Evolutionary conservation across 35 echinoderm and acorn worm species (phyloP), one percentile per base, ranked within the genome.

Genomic region (Apostichopus japonicus): DNA sequence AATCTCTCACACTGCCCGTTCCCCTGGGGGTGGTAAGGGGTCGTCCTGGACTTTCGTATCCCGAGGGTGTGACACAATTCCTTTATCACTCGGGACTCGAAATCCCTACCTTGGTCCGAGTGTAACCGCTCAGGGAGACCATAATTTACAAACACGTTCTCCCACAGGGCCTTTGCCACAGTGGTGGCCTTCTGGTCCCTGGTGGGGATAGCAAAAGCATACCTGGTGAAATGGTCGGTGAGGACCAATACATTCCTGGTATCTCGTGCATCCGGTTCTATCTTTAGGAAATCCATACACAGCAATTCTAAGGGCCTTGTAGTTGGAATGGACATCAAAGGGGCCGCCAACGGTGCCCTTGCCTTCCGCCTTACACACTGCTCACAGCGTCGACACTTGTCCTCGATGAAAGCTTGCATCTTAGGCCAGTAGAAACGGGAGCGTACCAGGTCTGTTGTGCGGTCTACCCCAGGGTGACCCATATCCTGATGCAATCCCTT

Each of bases 261-360:
- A 6, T 90, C 79, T n/a, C 83, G 78, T 25, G n/a, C 58, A 44
- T 57, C 80, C 13, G 70, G 80, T 55, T 96, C 93, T 10, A 96
- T 16, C 44, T 87, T 92, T 3, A 96, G 53, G n/a, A 96, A 94
- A 51, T 96, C 95, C 88, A 96, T 94, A 77, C 95, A 96, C 54
- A 96, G 75, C 17, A 96, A 78, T 63, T 96, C 90, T 73, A 96
- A 55, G 10, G 95, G 95, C 81, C 79, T 90, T 6, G 81, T 91
- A 5, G 95, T 94, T 53, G 65, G 17, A 15, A 96, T 92, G 11
- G 55, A 63, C 10, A 86, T 65, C 10, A 92, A 23, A 0, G 92
- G 92, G 19, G 93, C 93, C 5, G 70, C 54, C 23, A 53, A 3
- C 23, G 53, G 22, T n/a, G 78, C 55, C 44, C 55, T 83, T 8